A percentile compares a stretch with the other conserved stretches of the same genome.
phyloP scores from a whole-genome alignment of 2,113 vertebrate species.

The Tetrax tetrax region DNA sequence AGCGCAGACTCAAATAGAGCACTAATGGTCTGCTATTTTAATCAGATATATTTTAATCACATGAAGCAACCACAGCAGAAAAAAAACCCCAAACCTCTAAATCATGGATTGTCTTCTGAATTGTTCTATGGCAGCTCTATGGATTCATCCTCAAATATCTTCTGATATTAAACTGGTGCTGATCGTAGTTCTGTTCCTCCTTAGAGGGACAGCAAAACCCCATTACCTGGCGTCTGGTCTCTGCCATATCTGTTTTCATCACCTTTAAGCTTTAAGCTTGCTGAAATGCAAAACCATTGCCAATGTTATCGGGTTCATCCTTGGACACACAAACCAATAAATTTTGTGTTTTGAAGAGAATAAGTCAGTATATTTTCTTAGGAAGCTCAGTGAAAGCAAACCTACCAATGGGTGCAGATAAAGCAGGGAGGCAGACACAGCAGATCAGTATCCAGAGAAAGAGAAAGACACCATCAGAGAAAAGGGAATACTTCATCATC shows the following conservation, averaged over 20 bases:
- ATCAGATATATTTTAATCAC: neutral
- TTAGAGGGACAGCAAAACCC: neutral
- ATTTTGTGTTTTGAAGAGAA: neutral
- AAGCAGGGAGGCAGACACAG: neutral
- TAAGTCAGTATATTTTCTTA: neutral
- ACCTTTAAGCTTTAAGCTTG: neutral
- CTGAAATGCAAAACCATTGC: neutral
- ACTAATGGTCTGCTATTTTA: neutral
- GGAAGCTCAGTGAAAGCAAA: neutral
- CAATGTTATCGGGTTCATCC: neutral
- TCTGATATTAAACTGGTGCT: neutral
- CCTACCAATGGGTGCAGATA: neutral
- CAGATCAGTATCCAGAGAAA: neutral
- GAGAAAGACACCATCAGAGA: neutral
- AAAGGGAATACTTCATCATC: conserved; percentile 3
- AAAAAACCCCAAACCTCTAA: neutral
- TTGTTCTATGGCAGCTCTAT: neutral
- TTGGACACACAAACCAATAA: neutral
- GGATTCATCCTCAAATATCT: neutral
- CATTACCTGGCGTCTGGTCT: neutral
- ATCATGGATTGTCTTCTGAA: neutral
- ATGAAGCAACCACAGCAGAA: neutral
- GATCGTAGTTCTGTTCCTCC: neutral
- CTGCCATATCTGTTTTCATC: neutral
- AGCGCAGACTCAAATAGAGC: neutral